These are phyloP conservation scores for Sycophila sp. DNA, from an alignment of 1,140 invertebrate species.

Conservation along the genomic window DNA sequence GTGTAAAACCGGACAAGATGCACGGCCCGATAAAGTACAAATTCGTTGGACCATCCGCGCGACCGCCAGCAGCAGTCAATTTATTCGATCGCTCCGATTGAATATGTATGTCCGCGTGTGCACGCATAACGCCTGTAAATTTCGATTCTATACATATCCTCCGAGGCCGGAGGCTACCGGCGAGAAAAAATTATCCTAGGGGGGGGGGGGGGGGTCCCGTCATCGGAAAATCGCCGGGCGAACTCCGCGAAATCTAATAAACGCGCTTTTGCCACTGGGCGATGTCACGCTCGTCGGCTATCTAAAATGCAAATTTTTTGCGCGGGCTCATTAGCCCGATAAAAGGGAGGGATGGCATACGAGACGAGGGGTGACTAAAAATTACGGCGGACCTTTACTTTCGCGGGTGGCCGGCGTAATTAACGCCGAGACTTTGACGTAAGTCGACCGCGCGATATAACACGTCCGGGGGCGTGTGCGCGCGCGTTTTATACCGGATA, in stretches of 20 bases:
- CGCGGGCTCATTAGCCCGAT: not conserved
- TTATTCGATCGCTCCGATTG: not conserved
- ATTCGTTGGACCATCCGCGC: not conserved
- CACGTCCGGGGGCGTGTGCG: not conserved
- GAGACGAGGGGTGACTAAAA: not conserved
- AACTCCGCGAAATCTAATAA: not conserved
- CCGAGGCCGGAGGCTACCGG: too few species aligned
- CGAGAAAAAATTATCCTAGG: too few species aligned
- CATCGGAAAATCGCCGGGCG: too few species aligned
- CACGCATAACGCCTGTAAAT: not conserved
- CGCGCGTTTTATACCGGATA: not conserved
- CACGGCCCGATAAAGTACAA: not conserved
- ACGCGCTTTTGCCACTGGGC: not conserved
- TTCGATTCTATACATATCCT: too few species aligned
- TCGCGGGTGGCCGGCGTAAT: not conserved
- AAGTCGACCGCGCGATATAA: not conserved
- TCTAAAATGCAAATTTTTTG: conserved; percentile 2
- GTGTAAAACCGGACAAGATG: too few species aligned
- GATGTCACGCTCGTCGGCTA: not conserved
- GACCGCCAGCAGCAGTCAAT: conserved; percentile 2
- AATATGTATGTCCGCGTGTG: not conserved
- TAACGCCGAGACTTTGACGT: conserved; percentile 7
- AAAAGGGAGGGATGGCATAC: not conserved
- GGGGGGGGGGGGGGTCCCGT: too few species aligned
- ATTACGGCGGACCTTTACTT: not conserved